A percentile compares a stretch with the other conserved stretches of the same genome.
phyloP scores from a whole-genome alignment of 1,140 invertebrate genomes.

The Gyrodactylus bullatarudis region DNA sequence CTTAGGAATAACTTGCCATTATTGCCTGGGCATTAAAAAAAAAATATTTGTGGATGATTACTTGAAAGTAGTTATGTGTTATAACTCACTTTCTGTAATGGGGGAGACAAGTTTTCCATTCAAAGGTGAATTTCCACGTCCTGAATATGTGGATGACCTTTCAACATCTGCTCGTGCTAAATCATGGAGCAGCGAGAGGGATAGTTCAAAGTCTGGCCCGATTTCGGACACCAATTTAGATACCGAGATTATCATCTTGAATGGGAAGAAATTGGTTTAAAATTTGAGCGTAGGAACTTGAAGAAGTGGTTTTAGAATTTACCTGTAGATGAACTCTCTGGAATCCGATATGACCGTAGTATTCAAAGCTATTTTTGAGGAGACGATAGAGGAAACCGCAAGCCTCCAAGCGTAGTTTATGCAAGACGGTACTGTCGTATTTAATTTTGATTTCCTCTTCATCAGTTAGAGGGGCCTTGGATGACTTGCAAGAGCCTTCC shows the following conservation, averaged over 20 bases:
- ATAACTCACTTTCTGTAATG: slow-evolving; percentile 2
- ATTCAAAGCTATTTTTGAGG: slow-evolving; percentile 68
- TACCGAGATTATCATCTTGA: slow-evolving; percentile 43
- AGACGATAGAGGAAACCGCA: slow-evolving; percentile 54
- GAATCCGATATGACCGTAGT: slow-evolving; percentile 39
- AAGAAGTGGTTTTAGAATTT: slow-evolving; percentile 7
- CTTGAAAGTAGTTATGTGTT: not conserved
- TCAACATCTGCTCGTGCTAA: not conserved
- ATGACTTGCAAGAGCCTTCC: not conserved
- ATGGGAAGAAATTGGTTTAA: not conserved
- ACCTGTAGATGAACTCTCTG: slow-evolving; percentile 49
- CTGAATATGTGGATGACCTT: not conserved
- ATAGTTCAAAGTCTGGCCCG: slow-evolving; percentile 11
- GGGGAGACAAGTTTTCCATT: not conserved
- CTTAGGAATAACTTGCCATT: slow-evolving; percentile 27
- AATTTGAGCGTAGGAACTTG: not conserved
- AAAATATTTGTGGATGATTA: not conserved
- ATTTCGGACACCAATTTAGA: slow-evolving; percentile 55
- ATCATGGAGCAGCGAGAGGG: not conserved
- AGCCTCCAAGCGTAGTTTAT: slow-evolving; percentile 44
- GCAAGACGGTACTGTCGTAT: slow-evolving; percentile 36
- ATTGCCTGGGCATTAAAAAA: not conserved
- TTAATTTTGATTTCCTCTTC: not conserved
- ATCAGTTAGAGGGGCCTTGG: not conserved
- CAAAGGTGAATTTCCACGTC: too few species aligned